Base-by-base conservation (phyloP, 2,113 vertebrate species). In the Stigmatopora argus region DNA sequence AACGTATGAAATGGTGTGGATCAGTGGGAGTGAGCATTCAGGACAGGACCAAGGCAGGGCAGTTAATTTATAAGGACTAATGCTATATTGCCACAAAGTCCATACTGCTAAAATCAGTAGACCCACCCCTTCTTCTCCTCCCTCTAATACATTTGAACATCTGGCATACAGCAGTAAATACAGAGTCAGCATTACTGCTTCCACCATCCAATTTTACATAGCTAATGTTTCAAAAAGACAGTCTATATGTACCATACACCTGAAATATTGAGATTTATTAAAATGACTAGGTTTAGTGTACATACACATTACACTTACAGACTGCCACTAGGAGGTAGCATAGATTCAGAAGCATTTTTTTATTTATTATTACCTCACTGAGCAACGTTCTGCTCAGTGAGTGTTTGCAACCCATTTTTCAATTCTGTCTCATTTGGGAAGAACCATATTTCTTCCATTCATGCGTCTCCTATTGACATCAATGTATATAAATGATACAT, bases 271-370 rank as follows among this genome's bases (percentile, higher is more conserved):
- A 56, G 13, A 35, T 21, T 14, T 17, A 62, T 5, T 35, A 23
- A 67, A 1, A 14, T 7, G 3, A 57, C 34, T 17, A 38, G 18
- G 41, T 60, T 44, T 45, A 60, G 12, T 45, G 11, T 15, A 9
- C 44, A n/a, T 51, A 57, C 57, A 62, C 47, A 67, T 0, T 58
- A 19, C 1, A 47, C 41, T 51, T 41, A 11, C 49, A 58, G 70
- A 72, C 21, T 45, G 18, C 90, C 94, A 94, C 93, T 91, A 91
- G 95, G 93, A 93, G 93, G 92, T 94, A 96, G 90, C 89, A 87
- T 84, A 89, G 92, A 89, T 92, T 90, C 91, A 88, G 68, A 70
- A 49, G 82, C 77, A 13, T 71, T 66, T 63, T 69, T 26, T 41
- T 38, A n/a, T n/a, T 31, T 31, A 31, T 34, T 64, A 68, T 31